Conservation (phyloP, 1,140 invertebrate species). For the Drosophila nannoptera region DNA sequence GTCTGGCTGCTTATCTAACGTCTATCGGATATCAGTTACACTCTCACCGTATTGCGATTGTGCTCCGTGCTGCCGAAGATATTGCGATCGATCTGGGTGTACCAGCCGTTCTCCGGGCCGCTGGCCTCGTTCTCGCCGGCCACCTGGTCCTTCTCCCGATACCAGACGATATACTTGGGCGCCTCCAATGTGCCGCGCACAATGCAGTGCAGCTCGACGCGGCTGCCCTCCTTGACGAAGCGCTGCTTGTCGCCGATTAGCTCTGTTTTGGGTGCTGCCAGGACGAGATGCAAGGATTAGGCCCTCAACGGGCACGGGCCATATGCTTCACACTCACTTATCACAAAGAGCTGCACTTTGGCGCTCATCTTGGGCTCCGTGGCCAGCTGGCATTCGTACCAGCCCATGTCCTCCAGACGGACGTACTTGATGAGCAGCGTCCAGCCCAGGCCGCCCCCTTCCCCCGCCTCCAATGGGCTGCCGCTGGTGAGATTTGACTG, state of each 20-base stretch:
- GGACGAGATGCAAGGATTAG: neutral
- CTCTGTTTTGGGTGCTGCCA: slow-evolving; percentile 80
- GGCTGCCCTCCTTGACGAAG: slow-evolving; percentile 82
- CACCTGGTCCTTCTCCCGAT: slow-evolving; percentile 84
- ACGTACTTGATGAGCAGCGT: slow-evolving; percentile 88
- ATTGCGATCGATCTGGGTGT: slow-evolving; percentile 68
- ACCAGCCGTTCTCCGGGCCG: slow-evolving; percentile 50
- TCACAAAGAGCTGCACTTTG: slow-evolving; percentile 84
- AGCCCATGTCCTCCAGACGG: slow-evolving; percentile 83
- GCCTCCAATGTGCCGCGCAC: slow-evolving; percentile 82
- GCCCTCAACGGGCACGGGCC: too few relatives aligned
- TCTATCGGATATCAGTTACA: neutral
- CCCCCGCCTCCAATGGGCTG: slow-evolving; percentile 5
- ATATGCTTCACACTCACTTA: slow-evolving; percentile 82
- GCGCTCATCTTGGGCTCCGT: slow-evolving; percentile 86
- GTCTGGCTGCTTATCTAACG: neutral
- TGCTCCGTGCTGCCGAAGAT: slow-evolving; percentile 69
- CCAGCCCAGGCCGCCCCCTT: slow-evolving; percentile 88
- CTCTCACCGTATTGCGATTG: slow-evolving; percentile 59
- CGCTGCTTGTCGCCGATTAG: slow-evolving; percentile 81
- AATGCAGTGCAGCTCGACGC: slow-evolving; percentile 81
- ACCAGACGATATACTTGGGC: slow-evolving; percentile 82
- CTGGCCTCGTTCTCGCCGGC: slow-evolving; percentile 55
- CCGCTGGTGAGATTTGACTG: slow-evolving; percentile 18
- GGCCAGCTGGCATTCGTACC: slow-evolving; percentile 87